These are phyloP conservation scores for Drosophila albomicans DNA, from an alignment of 1,140 invertebrate genomes.

Conservation along the genomic window DNA sequence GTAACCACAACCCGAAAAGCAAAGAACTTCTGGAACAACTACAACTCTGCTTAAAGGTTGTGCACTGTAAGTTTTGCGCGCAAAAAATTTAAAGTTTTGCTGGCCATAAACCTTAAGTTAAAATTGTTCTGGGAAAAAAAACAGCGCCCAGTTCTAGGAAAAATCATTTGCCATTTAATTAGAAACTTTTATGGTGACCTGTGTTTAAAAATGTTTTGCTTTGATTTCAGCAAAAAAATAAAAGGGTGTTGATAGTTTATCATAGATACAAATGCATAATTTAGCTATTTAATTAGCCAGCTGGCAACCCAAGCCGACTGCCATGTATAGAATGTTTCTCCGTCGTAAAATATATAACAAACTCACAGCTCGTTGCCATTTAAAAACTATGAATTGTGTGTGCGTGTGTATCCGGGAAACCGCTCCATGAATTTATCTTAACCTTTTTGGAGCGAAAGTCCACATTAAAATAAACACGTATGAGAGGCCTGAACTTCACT, in stretches of 20 bases:
- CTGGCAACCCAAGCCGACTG: neutral
- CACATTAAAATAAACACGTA: slow-evolving; percentile 19
- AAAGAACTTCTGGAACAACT: slow-evolving; percentile 24
- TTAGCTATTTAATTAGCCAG: slow-evolving; percentile 2
- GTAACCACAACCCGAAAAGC: slow-evolving; percentile 62
- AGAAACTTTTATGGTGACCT: slow-evolving; percentile 14
- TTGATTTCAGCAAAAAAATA: neutral
- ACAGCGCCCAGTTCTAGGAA: slow-evolving; percentile 16
- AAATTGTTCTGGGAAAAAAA: slow-evolving; percentile 45
- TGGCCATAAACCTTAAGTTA: slow-evolving; percentile 26
- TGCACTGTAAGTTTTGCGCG: slow-evolving; percentile 37
- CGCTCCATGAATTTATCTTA: slow-evolving; percentile 24
- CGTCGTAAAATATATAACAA: neutral
- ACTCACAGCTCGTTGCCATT: slow-evolving; percentile 9
- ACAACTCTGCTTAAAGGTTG: slow-evolving; percentile 1
- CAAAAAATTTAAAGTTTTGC: slow-evolving; percentile 31
- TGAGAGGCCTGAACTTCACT: slow-evolving; percentile 9
- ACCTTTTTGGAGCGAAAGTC: slow-evolving; percentile 44
- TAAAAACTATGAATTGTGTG: slow-evolving; percentile 2
- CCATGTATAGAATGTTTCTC: slow-evolving; percentile 2
- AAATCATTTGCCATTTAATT: slow-evolving; percentile 15
- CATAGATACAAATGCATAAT: slow-evolving; percentile 15
- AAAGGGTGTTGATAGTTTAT: slow-evolving; percentile 13
- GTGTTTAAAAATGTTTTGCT: slow-evolving; percentile 5
- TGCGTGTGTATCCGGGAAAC: slow-evolving; percentile 23